Evolutionary conservation across 2,888 invertebrate genomes (phyloP), one percentile per base, ranked within the genome.

Genomic region (Cryptus armator): DNA sequence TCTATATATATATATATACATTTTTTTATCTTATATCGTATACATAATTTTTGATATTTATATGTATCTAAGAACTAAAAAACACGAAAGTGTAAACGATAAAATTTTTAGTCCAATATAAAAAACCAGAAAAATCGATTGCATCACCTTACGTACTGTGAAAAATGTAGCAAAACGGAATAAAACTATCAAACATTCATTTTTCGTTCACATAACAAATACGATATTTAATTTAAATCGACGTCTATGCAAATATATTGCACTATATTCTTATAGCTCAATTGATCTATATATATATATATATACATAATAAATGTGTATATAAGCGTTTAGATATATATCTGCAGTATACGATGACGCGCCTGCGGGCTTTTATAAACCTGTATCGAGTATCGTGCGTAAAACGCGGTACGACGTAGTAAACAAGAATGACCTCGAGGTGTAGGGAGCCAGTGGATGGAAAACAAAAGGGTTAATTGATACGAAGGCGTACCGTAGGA

Each of bases 391-490:
- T 87, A 79, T 86, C 83, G 86, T 85, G 84, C 86, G 86, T 87
- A 86, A 75, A 75, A 82, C 85, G 84, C 84, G 84, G 85, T 87
- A 88, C 86, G 87, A 77, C 90, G 90, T 88, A 89, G 91, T 92
- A 92, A 92, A 92, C 89, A 90, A 89, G 88, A 91, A 88, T 84
- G 89, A 87, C 88, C 89, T 89, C 88, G 84, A 87, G 84, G 86
- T 64, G 72, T 59, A 46, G 70, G 64, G 29, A 78, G 80, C 64
- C 67, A 80, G 67, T 59, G 67, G 81, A 81, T 70, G 79, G 88
- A 88, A 90, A 89, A 90, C 87, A 90, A 90, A 91, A 91, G 88
- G 87, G 89, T 88, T 90, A 91, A 92, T 91, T 90, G 92, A 92
- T 90, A 89, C 88, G 81, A 66, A 71, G 76, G 83, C 56, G 85